Base-by-base conservation (phyloP, 2,888 invertebrate species). In the Pycnomerus fuliginosus region DNA sequence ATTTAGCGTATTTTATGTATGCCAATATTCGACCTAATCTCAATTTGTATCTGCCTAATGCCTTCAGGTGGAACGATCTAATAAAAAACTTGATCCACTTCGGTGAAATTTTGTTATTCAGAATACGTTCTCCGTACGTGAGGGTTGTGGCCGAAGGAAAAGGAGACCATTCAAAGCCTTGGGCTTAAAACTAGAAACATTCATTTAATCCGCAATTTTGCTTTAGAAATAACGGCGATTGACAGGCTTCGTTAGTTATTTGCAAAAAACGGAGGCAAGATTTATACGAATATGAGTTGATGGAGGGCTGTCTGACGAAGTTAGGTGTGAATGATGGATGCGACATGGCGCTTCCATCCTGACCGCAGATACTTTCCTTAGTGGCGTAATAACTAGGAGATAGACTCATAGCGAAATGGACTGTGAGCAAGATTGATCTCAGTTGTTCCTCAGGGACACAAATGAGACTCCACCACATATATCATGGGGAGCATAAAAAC, bases 251-350 rank as follows among this genome's bases (percentile, higher is more conserved):
- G n/a, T n/a, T n/a, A n/a, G n/a, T n/a, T n/a, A n/a, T n/a, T n/a
- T n/a, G n/a, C n/a, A n/a, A n/a, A n/a, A n/a, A n/a, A n/a, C 20
- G 37, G 30, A 38, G 38, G 60, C 60, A 61, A 56, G 61, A 61
- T 60, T 61, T 57, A 62, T 61, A 60, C 57, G 59, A 58, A 61
- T 59, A 55, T 57, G 56, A 58, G 55, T 59, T 55, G 61, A 59
- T 58, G 53, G 48, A 56, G 44, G 52, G 47, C 48, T 48, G 56
- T 55, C 55, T 52, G 45, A 55, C 47, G 52, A 54, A 57, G 51
- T 58, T 58, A 57, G 42, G 53, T 52, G 45, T 31, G 47, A 43
- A 60, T 61, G 63, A 63, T 63, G 56, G 61, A 63, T 63, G 60
- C 37, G 55, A 55, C 49, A 33, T 38, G 53, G 49, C 44, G 49